Base-by-base conservation (phyloP, 2,888 invertebrate genomes). In the Macrophya annulata region DNA sequence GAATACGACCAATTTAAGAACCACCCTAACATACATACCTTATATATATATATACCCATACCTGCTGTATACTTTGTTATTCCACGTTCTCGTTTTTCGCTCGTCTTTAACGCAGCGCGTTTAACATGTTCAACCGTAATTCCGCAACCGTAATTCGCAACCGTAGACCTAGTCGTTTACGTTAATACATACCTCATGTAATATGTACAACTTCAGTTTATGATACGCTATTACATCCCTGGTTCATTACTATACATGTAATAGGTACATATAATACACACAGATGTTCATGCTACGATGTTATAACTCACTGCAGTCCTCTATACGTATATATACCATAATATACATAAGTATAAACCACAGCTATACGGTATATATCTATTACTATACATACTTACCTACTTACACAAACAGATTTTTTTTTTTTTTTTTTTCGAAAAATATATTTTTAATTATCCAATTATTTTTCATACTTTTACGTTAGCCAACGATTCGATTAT, bases 91-190 rank as follows among this genome's bases (percentile, higher is more conserved):
- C 92, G 90, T 91, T 90, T 92, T 62, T 25, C 62, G 62, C 62
- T 62, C 62, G 25, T 62, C 62, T 25, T 62, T 25, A 91, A 90
- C 31, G 90, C 90, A 17, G 92, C 92, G 89, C 92, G 89, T 92
- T 91, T 89, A 92, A 91, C 91, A 90, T 92, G 62, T 4, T 62
- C 62, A 91, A 92, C 90, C 90, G 91, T 92, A 92, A 92, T 91
- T 89, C 91, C 71, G 90, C 62, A 62, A 62, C 62, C 62, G 62
- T 62, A 62, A 62, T 62, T 62, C 62, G 62, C 92, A 92, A 92
- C 89, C 90, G 92, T 92, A 92, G 93, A 86, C 85, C 89, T 77
- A 55, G 77, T 77, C 77, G 77, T 51, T 55, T 31, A 48, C 55
- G 77, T 77, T 77, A 31, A 77, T 77, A 51, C 77, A 71, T 71